Evolutionary conservation across 1,140 invertebrate species (phyloP).

Genomic region (Pentalonia nigronervosa): DNA sequence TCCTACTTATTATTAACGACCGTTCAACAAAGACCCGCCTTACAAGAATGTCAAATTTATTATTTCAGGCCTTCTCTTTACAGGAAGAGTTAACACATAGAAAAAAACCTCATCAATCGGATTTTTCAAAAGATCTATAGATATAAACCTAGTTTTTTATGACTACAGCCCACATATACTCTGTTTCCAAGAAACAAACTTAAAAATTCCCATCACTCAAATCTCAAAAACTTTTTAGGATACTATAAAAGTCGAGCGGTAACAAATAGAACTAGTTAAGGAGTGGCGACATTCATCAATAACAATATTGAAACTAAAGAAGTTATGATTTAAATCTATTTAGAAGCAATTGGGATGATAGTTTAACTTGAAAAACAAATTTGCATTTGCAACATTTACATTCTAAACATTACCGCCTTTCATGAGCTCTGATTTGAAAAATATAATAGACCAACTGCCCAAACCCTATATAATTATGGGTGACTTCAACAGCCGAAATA

Average conservation of each 20-base stretch:
- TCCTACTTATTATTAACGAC: too few relatives aligned
- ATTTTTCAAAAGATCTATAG: neutral
- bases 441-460: constrained; percentile 17
- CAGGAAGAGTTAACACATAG: too few relatives aligned
- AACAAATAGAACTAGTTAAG: neutral
- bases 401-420: neutral
- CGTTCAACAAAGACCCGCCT: too few relatives aligned
- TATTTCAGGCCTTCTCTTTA: too few relatives aligned
- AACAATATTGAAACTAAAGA: constrained; percentile 4
- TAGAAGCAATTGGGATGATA: neutral
- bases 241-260: neutral
- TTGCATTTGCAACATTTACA: constrained; percentile 19
- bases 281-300: neutral
- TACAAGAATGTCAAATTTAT: neutral
- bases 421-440: neutral
- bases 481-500: constrained; percentile 16
- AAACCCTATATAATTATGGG: constrained; percentile 31
- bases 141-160: neutral
- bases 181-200: neutral
- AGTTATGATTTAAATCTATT: neutral
- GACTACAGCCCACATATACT: neutral
- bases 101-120: neutral
- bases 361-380: neutral
- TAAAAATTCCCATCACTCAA: neutral
- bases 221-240: neutral